Percentiles rank a stretch among this genome's conserved stretches.
These are phyloP conservation scores for Enteromius afrohamiltoni DNA, from an alignment of 2,797 vertebrate species.

Conservation along the genomic window DNA sequence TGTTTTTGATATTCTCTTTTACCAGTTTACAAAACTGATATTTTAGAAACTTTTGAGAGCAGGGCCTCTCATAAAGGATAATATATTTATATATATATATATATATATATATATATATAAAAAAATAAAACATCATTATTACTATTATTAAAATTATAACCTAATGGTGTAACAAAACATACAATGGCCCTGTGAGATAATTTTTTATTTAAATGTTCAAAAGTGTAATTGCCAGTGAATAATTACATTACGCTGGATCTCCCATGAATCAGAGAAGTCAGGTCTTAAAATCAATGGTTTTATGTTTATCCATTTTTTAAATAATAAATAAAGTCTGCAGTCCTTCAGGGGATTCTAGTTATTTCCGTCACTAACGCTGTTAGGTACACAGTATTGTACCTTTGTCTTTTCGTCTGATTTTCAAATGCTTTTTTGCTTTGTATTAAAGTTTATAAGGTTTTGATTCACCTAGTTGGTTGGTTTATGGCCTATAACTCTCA, in stretches of 20 bases:
- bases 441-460: neutral
- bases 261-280: neutral
- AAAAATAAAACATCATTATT: too few relatives aligned
- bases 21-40: neutral
- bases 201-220: neutral
- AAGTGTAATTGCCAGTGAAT: neutral
- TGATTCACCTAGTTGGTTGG: neutral
- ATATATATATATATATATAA: too few relatives aligned
- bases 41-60: too few relatives aligned
- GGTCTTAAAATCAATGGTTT: neutral
- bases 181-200: neutral
- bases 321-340: neutral
- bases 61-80: too few relatives aligned
- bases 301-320: neutral
- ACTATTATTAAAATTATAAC: too few relatives aligned
- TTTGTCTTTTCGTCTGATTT: neutral
- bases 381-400: neutral
- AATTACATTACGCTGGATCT: neutral
- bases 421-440: neutral
- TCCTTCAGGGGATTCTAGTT: neutral
- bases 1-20: constrained; percentile 14
- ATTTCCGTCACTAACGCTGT: neutral
- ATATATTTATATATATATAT: too few relatives aligned
- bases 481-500: neutral
- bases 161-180: neutral